Base-by-base conservation (phyloP, 2,888 invertebrate genomes). In the Hyposoter dolosus region DNA sequence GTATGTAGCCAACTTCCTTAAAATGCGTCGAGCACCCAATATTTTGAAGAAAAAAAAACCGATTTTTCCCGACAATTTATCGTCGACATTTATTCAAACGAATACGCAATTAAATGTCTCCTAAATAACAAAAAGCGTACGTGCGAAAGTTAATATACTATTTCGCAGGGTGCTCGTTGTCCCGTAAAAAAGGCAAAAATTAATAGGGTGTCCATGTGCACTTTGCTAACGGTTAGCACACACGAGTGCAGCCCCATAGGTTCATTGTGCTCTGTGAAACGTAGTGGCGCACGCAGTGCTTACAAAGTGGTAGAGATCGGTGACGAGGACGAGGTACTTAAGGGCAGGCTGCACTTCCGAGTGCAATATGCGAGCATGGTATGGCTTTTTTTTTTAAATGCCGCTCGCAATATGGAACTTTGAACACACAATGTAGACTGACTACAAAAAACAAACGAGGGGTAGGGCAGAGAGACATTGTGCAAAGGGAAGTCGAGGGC, bases 331-430 rank as follows among this genome's bases (percentile, higher is more conserved):
- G 79, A 84, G 82, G 81, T 76, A 87, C 88, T 88, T 78, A 75
- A 85, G 82, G 79, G 77, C 79, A 84, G 78, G 86, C 88, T 87
- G 87, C 88, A 87, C 88, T 88, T 80, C 50, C 40, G 75, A 83
- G 85, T 88, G 87, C 76, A 86, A 75, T 63, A 71, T 50, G 71
- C 75, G 71, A 80, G 80, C 43, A 50, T n/a, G 47, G 56, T 69
- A 65, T 43, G 63, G 53, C 10, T 40, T 17, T 43, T 45, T 17
- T 32, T 35, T 40, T 40, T 66, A 43, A 40, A 40, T 75, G 71
- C 66, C 75, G 53, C 75, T 75, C 63, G 60, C 68, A 81, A 75
- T n/a, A 66, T 56, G 68, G n/a, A 53, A 35, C 32, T 19, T 50
- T 47, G 4, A 60, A 32, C n/a, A 32, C n/a, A 40, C 56, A 43